phyloP scores from a whole-genome alignment of 2,113 vertebrate genomes.

The Mystacornis crossleyi region DNA sequence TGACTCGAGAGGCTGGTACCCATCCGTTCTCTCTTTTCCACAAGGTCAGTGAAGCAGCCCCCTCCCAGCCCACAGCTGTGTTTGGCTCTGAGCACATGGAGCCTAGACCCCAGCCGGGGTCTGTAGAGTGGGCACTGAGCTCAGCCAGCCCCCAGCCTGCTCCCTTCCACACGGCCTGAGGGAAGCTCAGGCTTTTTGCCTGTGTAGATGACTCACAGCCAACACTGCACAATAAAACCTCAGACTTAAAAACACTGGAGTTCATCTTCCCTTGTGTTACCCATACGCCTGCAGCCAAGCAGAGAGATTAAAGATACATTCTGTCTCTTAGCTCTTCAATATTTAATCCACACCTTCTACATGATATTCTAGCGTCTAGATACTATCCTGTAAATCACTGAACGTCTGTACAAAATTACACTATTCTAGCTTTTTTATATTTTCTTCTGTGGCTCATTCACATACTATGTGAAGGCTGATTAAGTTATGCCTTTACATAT shows the following conservation, averaged over 20 bases:
- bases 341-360: constrained; percentile 31
- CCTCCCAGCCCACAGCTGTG: background rate
- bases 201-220: background rate
- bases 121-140: accelerated
- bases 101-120: background rate
- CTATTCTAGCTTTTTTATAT: background rate
- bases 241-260: background rate
- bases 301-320: background rate
- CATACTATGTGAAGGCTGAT: constrained; percentile 11
- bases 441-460: background rate
- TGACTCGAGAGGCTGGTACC: background rate
- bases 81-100: background rate
- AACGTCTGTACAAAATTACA: background rate
- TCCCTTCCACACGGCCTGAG: background rate
- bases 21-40: background rate
- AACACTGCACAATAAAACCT: background rate
- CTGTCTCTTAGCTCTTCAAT: constrained; percentile 33
- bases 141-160: background rate
- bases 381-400: constrained; percentile 4
- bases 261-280: background rate
- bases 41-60: background rate
- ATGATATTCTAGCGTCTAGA: background rate
- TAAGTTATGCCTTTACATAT: constrained; percentile 20
- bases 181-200: background rate
- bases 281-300: background rate